Evolutionary conservation across 2,113 vertebrate species (phyloP).

Genomic region (Hippocampus guttulatus): DNA sequence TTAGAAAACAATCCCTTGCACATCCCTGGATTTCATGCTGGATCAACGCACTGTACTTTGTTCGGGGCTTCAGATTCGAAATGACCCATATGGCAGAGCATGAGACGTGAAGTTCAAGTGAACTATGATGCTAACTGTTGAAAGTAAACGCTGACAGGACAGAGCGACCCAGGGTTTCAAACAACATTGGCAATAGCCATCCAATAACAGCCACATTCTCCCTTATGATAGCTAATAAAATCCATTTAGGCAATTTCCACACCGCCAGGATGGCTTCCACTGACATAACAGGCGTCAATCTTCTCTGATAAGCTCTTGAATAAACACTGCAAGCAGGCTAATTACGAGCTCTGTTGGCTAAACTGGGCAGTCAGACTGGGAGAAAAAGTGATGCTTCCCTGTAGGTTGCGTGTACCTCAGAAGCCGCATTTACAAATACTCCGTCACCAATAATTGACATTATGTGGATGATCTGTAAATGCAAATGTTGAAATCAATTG

Average conservation of each 20-base stretch:
- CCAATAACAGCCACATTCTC: conserved; percentile 37
- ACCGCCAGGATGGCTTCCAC: conserved; percentile 36
- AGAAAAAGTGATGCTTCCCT: conserved; percentile 11
- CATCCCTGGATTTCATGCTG: conserved; percentile 20
- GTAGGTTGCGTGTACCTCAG: background rate
- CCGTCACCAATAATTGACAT: background rate
- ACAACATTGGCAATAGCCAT: conserved; percentile 36
- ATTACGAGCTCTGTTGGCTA: conserved; percentile 31
- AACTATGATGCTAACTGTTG: conserved; percentile 31
- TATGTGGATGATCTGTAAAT: background rate
- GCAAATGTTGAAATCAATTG: background rate
- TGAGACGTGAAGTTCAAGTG: conserved; percentile 21
- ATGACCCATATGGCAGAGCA: conserved; percentile 1
- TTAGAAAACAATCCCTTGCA: conserved; percentile 13
- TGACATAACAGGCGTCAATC: conserved; percentile 51
- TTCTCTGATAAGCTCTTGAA: conserved; percentile 50
- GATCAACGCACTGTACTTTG: conserved; percentile 12
- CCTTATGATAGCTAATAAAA: conserved; percentile 42
- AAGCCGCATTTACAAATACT: background rate
- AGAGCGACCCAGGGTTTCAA: conserved; percentile 21
- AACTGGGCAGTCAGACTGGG: conserved; percentile 17
- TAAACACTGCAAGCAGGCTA: conserved; percentile 47
- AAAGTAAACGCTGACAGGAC: conserved; percentile 9
- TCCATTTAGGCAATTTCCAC: conserved; percentile 51
- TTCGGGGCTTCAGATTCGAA: conserved; percentile 18